These are phyloP conservation scores for Halyomorpha halys DNA, from an alignment of 1,140 invertebrate genomes.

Conservation along the genomic window DNA sequence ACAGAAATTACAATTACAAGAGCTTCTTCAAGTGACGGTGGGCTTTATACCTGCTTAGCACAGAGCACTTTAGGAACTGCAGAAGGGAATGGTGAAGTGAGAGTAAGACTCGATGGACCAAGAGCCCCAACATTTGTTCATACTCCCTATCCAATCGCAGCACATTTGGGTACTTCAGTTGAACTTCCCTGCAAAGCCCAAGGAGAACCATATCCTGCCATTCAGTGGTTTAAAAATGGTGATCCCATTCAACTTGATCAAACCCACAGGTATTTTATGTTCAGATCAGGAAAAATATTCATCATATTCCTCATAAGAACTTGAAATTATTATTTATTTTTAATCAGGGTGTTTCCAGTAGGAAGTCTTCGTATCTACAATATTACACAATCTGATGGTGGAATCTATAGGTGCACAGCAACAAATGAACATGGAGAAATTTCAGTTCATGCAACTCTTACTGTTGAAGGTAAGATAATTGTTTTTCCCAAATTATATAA, in stretches of 20 bases:
- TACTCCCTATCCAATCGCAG: slow-evolving; percentile 63
- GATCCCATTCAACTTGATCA: slow-evolving; percentile 39
- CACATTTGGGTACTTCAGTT: slow-evolving; percentile 55
- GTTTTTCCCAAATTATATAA: too few relatives aligned
- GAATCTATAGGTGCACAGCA: slow-evolving; percentile 81
- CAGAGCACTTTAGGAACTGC: slow-evolving; percentile 58
- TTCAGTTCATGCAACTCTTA: slow-evolving; percentile 55
- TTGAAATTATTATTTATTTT: slow-evolving; percentile 25
- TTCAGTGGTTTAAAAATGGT: slow-evolving; percentile 76
- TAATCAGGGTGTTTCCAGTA: slow-evolving; percentile 37
- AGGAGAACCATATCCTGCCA: slow-evolving; percentile 57
- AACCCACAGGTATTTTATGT: slow-evolving; percentile 32
- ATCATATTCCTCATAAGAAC: too few relatives aligned
- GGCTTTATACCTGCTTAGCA: slow-evolving; percentile 69
- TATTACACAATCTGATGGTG: slow-evolving; percentile 57
- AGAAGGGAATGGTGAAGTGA: slow-evolving; percentile 54
- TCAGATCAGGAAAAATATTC: background rate
- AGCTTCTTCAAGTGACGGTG: slow-evolving; percentile 55
- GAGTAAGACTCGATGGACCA: slow-evolving; percentile 42
- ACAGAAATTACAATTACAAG: slow-evolving; percentile 50
- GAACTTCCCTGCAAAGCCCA: slow-evolving; percentile 69
- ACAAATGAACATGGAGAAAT: slow-evolving; percentile 67
- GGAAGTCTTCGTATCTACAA: slow-evolving; percentile 73
- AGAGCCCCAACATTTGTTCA: slow-evolving; percentile 49
- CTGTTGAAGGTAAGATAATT: slow-evolving; percentile 37